These are phyloP conservation scores for Folsomia manolachei DNA, from an alignment of 2,888 invertebrate genomes.

Conservation along the genomic window DNA sequence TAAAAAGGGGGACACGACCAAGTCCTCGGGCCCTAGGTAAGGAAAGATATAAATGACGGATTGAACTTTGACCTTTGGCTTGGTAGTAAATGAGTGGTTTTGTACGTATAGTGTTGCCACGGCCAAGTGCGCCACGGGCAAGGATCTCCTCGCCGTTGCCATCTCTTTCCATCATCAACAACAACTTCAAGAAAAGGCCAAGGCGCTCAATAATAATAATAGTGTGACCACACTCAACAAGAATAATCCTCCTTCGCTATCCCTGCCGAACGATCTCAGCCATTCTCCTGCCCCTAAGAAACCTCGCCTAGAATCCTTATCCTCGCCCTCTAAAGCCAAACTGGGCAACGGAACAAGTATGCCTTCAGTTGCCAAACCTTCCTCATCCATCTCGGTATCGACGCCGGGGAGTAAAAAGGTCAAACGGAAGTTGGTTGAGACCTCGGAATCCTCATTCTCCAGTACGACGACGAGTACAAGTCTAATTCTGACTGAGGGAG, in stretches of 20 bases:
- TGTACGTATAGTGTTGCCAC: too few relatives aligned
- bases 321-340: not conserved
- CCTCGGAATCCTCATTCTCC: not conserved
- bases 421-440: not conserved
- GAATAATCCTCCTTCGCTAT: not conserved
- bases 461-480: not conserved
- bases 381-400: not conserved
- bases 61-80: too few relatives aligned
- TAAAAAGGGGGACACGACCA: too few relatives aligned
- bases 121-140: too few relatives aligned
- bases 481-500: not conserved
- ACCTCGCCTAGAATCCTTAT: not conserved
- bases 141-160: slow-evolving; percentile 10
- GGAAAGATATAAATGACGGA: too few relatives aligned
- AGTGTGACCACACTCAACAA: not conserved
- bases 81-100: too few relatives aligned
- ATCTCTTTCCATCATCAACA: slow-evolving; percentile 5
- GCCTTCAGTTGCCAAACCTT: not conserved
- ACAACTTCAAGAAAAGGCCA: not conserved
- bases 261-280: not conserved
- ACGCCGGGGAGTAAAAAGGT: not conserved
- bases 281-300: not conserved
- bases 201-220: not conserved
- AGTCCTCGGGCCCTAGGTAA: too few relatives aligned
- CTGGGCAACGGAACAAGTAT: not conserved